These are phyloP conservation scores for Dipus sagitta DNA, from an alignment of 2,797 vertebrate genomes.

Conservation along the genomic window DNA sequence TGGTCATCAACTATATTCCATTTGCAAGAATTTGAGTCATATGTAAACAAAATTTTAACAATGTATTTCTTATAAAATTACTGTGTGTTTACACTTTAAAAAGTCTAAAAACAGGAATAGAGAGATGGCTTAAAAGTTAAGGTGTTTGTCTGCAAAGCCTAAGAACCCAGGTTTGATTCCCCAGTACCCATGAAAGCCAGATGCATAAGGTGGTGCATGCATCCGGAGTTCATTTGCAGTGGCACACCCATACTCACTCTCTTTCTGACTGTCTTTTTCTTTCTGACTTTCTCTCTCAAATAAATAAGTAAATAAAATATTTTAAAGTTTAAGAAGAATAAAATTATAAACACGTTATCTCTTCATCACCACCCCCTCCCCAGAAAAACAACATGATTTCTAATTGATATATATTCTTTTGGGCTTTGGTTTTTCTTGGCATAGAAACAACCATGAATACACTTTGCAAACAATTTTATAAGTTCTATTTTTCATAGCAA, in stretches of 20 bases:
- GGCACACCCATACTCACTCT: too few relatives aligned
- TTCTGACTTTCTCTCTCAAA: too few relatives aligned
- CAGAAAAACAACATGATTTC: not conserved
- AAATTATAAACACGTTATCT: not conserved
- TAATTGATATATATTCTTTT: not conserved
- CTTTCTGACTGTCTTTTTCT: too few relatives aligned
- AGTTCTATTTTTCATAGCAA: not conserved
- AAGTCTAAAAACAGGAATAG: not conserved
- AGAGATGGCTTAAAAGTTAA: too few relatives aligned
- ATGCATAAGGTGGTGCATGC: too few relatives aligned
- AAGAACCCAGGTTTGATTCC: too few relatives aligned
- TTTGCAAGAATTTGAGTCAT: not conserved
- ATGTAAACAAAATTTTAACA: slow-evolving; percentile 22
- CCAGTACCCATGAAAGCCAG: too few relatives aligned
- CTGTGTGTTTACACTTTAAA: not conserved
- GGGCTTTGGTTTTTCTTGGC: not conserved
- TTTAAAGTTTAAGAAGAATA: not conserved
- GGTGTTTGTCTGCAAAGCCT: too few relatives aligned
- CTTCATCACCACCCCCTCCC: not conserved
- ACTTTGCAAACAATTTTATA: not conserved
- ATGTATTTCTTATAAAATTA: slow-evolving; percentile 33
- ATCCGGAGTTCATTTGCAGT: too few relatives aligned
- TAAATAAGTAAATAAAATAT: too few relatives aligned
- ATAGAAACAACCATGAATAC: not conserved
- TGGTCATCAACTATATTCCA: not conserved